A percentile compares a stretch with the other conserved stretches of the same genome.
Conservation (phyloP, 2,113 vertebrate species). For the Ictalurus furcatus region DNA sequence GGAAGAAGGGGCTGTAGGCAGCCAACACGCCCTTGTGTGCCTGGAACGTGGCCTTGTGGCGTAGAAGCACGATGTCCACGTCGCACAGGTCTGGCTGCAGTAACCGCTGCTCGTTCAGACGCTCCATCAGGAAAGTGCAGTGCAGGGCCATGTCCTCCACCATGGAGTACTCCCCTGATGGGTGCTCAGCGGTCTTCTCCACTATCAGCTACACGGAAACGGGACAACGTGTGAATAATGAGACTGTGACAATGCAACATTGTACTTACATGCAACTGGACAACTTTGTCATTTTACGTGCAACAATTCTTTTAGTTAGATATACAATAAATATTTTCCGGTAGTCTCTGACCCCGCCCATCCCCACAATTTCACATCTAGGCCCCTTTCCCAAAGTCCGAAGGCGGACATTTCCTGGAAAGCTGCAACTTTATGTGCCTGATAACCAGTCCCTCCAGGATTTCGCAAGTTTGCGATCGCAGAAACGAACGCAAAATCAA, state of each 20-base stretch:
- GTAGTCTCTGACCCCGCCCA: too few species aligned
- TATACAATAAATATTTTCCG: neutral
- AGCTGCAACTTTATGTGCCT: neutral
- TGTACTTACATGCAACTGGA: neutral
- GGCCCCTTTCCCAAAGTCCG: neutral
- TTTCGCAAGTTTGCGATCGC: too few species aligned
- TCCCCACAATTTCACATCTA: neutral
- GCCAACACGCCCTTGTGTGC: conserved; percentile 87
- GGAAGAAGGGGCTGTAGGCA: conserved; percentile 88
- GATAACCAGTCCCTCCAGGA: neutral
- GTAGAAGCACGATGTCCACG: conserved; percentile 85
- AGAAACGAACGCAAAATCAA: too few species aligned
- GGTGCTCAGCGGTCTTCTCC: conserved; percentile 85
- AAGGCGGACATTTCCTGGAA: neutral
- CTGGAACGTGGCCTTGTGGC: conserved; percentile 82
- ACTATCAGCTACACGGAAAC: conserved; percentile 78
- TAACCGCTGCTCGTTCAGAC: conserved; percentile 86
- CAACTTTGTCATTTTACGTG: neutral
- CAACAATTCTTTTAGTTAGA: neutral
- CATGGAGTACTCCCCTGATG: conserved; percentile 83
- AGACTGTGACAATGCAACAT: neutral
- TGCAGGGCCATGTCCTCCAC: conserved; percentile 88
- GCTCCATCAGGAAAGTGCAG: conserved; percentile 87
- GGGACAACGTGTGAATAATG: neutral
- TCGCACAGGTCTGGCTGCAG: conserved; percentile 88